Conservation (phyloP, 2,113 vertebrate species). For the Onychostoma macrolepis region DNA sequence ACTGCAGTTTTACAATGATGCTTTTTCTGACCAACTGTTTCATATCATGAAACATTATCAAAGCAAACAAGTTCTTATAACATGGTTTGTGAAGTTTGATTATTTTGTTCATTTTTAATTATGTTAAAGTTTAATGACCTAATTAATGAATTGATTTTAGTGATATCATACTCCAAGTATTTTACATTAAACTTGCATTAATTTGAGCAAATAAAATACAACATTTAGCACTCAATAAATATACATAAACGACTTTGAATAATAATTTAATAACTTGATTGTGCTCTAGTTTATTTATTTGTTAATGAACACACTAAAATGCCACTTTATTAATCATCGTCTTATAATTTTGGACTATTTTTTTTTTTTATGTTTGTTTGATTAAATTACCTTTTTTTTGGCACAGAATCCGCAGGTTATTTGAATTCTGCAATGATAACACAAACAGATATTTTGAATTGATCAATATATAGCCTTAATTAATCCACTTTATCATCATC, state of each 20-base stretch:
- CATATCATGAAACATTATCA: background rate
- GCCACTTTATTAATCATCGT: background rate
- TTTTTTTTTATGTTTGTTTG: background rate
- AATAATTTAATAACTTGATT: background rate
- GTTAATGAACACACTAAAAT: background rate
- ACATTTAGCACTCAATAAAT: background rate
- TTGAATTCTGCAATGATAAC: background rate
- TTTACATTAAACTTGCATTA: background rate
- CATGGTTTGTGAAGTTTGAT: background rate
- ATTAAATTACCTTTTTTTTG: background rate
- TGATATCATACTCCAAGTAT: background rate
- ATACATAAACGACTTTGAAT: background rate
- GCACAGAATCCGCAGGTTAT: background rate
- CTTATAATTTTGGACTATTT: background rate
- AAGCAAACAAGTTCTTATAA: background rate
- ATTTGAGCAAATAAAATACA: background rate
- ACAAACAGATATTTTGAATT: background rate
- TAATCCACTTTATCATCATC: background rate
- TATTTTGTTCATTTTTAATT: background rate
- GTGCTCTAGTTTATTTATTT: background rate
- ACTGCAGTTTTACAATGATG: background rate
- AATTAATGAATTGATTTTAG: background rate
- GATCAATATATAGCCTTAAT: background rate
- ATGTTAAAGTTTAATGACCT: background rate
- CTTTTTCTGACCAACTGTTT: background rate